A percentile compares a stretch with the other conserved stretches of the same genome.
These are phyloP conservation scores for Pachyuromys duprasi DNA, from an alignment of 2,797 vertebrate genomes.

Conservation along the genomic window DNA sequence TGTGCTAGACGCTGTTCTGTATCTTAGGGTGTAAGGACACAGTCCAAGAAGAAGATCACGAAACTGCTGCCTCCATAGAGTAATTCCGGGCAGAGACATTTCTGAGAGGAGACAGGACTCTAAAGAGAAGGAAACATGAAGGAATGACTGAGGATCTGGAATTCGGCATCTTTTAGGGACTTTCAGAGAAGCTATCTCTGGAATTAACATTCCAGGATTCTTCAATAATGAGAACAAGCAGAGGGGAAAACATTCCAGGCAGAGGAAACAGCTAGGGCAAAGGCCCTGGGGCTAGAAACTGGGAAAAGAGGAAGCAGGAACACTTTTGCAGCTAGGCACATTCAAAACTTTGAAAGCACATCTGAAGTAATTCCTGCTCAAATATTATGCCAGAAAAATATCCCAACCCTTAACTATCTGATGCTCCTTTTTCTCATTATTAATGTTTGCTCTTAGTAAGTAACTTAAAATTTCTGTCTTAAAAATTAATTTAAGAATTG, in stretches of 20 bases:
- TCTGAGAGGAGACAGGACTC: not conserved
- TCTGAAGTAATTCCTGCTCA: constrained; percentile 40
- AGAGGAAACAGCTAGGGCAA: constrained; percentile 56
- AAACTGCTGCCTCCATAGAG: not conserved
- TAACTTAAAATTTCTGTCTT: constrained; percentile 37
- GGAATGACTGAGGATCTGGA: not conserved
- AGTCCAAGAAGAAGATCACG: not conserved
- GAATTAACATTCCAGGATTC: constrained; percentile 49
- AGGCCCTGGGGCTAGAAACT: constrained; percentile 47
- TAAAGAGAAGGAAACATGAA: constrained; percentile 5
- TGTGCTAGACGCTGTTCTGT: not conserved
- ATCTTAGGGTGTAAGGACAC: not conserved
- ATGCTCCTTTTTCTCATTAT: not conserved
- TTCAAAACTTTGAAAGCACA: not conserved
- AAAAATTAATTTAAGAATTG: constrained; percentile 38
- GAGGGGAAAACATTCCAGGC: constrained; percentile 24
- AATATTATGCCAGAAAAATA: not conserved
- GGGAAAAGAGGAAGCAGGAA: constrained; percentile 36
- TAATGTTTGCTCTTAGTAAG: constrained; percentile 40
- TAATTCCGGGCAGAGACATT: constrained; percentile 6
- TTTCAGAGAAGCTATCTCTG: not conserved
- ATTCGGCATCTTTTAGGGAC: constrained; percentile 1
- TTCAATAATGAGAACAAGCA: not conserved
- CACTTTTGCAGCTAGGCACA: not conserved
- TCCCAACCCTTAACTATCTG: not conserved